Base-by-base conservation (phyloP, 2,888 invertebrate genomes). In the Ormyrus nitidulus region DNA sequence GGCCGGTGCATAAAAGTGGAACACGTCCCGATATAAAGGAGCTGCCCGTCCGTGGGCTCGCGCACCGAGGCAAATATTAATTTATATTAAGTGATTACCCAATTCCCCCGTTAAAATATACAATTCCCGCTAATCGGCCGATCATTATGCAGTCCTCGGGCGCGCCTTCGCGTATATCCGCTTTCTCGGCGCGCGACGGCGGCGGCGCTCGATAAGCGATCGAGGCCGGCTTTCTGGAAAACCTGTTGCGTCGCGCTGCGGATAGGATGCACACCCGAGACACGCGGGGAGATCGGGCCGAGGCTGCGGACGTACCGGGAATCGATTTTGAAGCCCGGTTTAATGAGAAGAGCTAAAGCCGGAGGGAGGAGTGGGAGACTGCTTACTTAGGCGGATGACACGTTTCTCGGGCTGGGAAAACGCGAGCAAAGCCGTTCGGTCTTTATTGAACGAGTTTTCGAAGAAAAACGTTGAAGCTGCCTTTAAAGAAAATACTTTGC, bases 51-150 rank as follows among this genome's bases (percentile, higher is more conserved):
- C 51, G 11, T 6, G 11, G 11, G 46, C 48, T n/a, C 56, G 19
- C 10, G 19, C 19, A 46, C 6, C 62, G 68, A 34, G 13, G 69
- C 54, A 65, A 70, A 74, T 56, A 77, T 74, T 81, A 81, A 77
- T 81, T 77, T 77, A 81, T 81, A 81, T 74, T 77, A 77, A 77
- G 81, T 77, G 77, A 81, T 81, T 77, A 81, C 69, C 77, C 81
- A 70, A 77, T 81, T 74, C 70, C 58, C 58, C 70, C 75, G 78
- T 81, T 75, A 81, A 81, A 75, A 81, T 78, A 81, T 79, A 81
- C 70, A 81, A 77, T 75, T 78, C 75, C 34, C 71, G 53, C 68
- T 75, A 79, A 75, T 75, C 71, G 81, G 11, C 70, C 70, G 81
- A 75, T 78, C 74, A 72, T 81, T 81, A 81, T 65, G 44, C 51